Evolutionary conservation across 2,888 invertebrate species (phyloP), one percentile per base, ranked within the genome.

Genomic region (Scaptomyza cyrtandrae): DNA sequence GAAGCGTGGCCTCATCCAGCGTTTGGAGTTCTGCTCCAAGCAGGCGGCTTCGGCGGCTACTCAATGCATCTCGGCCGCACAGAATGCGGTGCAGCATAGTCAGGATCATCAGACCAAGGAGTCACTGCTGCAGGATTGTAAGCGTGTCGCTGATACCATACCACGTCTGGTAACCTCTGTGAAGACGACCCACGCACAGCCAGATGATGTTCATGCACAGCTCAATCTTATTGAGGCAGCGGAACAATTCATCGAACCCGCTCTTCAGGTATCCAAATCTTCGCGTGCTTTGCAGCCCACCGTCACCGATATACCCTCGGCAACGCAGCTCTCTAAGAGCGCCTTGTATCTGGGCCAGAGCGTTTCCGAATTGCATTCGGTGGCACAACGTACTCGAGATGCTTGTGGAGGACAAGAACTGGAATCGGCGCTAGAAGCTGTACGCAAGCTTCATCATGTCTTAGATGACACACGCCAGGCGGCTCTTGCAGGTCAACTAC

Each of bases 11-110:
- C 92, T 96, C n/a, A 95, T 96, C 27, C 94, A 94, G 78, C 93
- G 94, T 29, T 92, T 94, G 16, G 92, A 95, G 93, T 94, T 94
- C 86, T 96, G 96, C 74, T 97, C 98, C 0, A 96, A 96, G 74
- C 96, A 96, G 80, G 97, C 97, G 0, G 96, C 97, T 0, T 95
- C 97, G 0, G 96, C 97, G 59, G 97, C 98, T 0, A 98, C 97
- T 0, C 98, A 99, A 90, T 96, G 98, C 82, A 96, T 98, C 75
- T 95, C 97, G 0, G 96, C 98, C 0, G 96, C 98, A 0, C 96
- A 97, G 78, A 96, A 96, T 79, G 97, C 97, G 0, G 94, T 94
- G 2, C 94, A 94, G 27, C 94, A 97, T 91, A 97, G 92, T 50
- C 92, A 92, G 58, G 92, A 92, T 54, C 91, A 91, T 67, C 92